Base-by-base conservation (phyloP, 2,113 vertebrate genomes). In the Danionella cerebrum region DNA sequence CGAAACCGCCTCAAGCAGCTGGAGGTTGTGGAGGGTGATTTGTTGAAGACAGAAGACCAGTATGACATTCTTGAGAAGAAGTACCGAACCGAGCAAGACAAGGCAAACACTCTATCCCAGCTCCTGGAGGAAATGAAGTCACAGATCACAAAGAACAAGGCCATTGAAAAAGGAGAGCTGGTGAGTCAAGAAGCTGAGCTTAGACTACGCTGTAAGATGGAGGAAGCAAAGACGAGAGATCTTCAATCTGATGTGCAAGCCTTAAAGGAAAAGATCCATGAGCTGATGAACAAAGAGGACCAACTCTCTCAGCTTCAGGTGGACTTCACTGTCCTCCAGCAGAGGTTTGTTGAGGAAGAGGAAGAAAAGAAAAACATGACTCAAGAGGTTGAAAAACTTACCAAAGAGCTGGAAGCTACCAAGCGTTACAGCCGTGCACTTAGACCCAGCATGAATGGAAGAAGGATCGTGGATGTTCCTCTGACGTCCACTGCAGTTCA, bases 271-370 rank as follows among this genome's bases (percentile, higher is more conserved):
- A 98, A 98, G 76, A 93, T 99, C 70, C 96, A 99, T 4, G 92
- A 98, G 31, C 79, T 98, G 65, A 96, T 99, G 96, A 93, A 94
- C 85, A 96, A 94, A 74, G 96, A 99, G 80, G 96, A 99, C 75
- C 92, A 93, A 77, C 91, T 98, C 38, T 93, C 93, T 59, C 95
- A 97, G 80, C 86, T 98, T 50, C 93, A 95, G 63, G 94, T 91
- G 0, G 93, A 98, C 57, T 93, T 92, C 48, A 90, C 90, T 0
- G 80, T 95, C 59, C 90, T 98, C 24, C 93, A 95, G 78, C 90
- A 92, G 70, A 89, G 90, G 54, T 90, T 95, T 71, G 64, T 91
- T 70, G 91, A 92, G 53, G 94, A 97, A 76, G 92, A 94, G 62
- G 89, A 80, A 33, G 93, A 85, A 78, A 97, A 90, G 77, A 91